phyloP scores from a whole-genome alignment of 2,797 vertebrate genomes.

The Staurois parvus region DNA sequence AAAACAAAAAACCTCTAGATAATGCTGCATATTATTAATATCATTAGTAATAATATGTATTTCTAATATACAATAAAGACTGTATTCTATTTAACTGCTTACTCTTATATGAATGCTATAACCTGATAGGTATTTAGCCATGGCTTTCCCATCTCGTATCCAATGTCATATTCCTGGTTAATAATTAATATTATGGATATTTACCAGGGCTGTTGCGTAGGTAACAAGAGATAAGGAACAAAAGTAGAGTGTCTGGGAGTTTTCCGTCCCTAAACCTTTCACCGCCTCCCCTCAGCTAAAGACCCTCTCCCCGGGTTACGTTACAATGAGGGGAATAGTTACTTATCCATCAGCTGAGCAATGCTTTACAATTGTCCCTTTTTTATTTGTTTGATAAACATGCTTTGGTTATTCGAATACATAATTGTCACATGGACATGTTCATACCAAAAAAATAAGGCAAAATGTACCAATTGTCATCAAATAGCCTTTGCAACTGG shows the following conservation, averaged over 20 bases:
- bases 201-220: constrained; percentile 47
- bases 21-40: too few species aligned
- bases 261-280: constrained; percentile 51
- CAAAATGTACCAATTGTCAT: too few species aligned
- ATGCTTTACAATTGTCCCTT: constrained; percentile 12
- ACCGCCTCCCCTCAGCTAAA: constrained; percentile 16
- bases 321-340: constrained; percentile 3
- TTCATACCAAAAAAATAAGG: too few species aligned
- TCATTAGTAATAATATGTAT: too few species aligned
- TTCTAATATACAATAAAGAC: too few species aligned
- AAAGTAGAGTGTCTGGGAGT: constrained; percentile 62
- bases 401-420: not conserved
- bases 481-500: too few species aligned
- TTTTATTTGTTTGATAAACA: constrained; percentile 10
- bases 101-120: not conserved
- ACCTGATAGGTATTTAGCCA: not conserved
- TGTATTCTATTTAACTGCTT: not conserved
- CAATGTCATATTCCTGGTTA: constrained; percentile 58
- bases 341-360: constrained; percentile 2
- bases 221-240: constrained; percentile 56
- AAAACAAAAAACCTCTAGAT: too few species aligned
- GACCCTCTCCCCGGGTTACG: not conserved
- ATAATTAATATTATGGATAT: constrained; percentile 45
- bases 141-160: constrained; percentile 26
- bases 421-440: too few species aligned